A percentile compares a stretch with the other conserved stretches of the same genome.
Evolutionary conservation across 1,140 invertebrate species (phyloP).

Genomic region (Eriosoma lanigerum): DNA sequence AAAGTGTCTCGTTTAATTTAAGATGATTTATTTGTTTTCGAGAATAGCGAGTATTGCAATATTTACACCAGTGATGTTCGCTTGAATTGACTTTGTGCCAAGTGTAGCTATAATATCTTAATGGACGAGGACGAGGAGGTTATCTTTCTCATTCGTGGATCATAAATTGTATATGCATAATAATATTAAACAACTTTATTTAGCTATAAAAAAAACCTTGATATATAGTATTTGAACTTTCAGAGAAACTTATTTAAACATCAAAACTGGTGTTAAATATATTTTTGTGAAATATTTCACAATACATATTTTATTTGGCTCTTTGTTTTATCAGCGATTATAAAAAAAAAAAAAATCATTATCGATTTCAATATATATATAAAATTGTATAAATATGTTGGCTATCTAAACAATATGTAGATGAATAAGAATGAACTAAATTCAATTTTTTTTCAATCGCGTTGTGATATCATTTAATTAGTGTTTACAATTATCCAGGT

Average conservation of each 20-base stretch:
- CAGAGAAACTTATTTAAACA: background rate
- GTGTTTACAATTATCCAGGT: too few species aligned
- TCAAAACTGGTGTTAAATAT: background rate
- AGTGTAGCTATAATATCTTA: constrained; percentile 4
- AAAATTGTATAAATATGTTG: too few species aligned
- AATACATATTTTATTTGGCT: too few species aligned
- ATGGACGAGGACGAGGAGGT: background rate
- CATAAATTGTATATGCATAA: background rate
- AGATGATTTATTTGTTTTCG: background rate
- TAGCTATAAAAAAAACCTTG: background rate
- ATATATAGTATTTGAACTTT: background rate
- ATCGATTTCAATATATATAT: too few species aligned
- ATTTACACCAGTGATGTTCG: background rate
- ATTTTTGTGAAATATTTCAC: too few species aligned
- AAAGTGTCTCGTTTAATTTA: background rate
- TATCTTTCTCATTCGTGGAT: background rate
- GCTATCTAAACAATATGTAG: too few species aligned
- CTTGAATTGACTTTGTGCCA: background rate
- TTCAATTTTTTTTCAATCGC: too few species aligned
- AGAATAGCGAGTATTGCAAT: background rate
- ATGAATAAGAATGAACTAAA: too few species aligned
- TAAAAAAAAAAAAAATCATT: too few species aligned
- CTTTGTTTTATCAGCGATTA: too few species aligned
- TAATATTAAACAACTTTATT: background rate
- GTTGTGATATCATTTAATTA: too few species aligned